Base-by-base conservation (phyloP, 1,140 invertebrate genomes). In the Drosophila busckii region DNA sequence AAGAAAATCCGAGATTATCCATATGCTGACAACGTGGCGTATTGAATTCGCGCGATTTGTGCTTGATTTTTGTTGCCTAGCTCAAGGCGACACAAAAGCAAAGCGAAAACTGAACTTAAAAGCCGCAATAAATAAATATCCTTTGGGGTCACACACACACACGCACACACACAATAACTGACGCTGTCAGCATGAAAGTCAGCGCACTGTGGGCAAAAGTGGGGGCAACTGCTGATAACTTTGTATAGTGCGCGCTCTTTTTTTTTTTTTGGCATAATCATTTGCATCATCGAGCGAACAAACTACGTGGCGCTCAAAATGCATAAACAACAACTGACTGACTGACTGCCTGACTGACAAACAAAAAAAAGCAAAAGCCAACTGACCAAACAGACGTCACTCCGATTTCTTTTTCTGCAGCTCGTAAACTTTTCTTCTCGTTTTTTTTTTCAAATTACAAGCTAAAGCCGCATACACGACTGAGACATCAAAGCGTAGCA, bases 101-200 rank as follows among this genome's bases (percentile, higher is more conserved):
- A 23, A 34, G 35, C 32, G 29, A 37, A 28, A 22, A 34, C 17
- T 19, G 35, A 52, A 49, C 38, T 80, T 73, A 69, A 80, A 76
- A 80, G 38, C 73, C 64, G 69, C 73, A 82, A 80, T 82, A 80
- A 80, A 80, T 80, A 80, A 80, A 80, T n/a, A n/a, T 80, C 75
- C 82, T 82, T 73, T 37, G 59, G 59, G 37, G 31, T 17, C 54
- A 78, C 19, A 40, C 55, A 60, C 54, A 38, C 37, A 35, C 23
- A n/a, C n/a, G n/a, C n/a, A 52, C 28, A 46, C 28, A 48, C 19
- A 28, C 28, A 32, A 61, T 61, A 54, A 46, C 58, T 61, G 58
- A 54, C 42, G 58, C 58, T n/a, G 58, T 62, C 41, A n/a, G n/a
- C n/a, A n/a, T n/a, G n/a, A n/a, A n/a, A n/a, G n/a, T n/a, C n/a